Conservation (phyloP, 1,140 invertebrate genomes). For the Cotesia typhae region DNA sequence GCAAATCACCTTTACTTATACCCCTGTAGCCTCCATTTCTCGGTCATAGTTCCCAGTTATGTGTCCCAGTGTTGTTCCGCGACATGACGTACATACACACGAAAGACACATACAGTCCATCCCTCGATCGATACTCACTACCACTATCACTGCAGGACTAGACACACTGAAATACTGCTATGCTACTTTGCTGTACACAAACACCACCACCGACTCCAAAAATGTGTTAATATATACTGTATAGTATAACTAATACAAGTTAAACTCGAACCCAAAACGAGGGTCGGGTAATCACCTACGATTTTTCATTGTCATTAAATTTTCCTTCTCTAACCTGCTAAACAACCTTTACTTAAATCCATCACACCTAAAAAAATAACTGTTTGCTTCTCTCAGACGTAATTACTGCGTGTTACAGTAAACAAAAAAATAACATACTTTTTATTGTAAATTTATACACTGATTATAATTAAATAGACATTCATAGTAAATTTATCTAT, state of each 20-base stretch:
- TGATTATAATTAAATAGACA: too few species aligned
- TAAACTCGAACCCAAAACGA: conserved; percentile 33
- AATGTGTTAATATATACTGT: too few species aligned
- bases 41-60: too few species aligned
- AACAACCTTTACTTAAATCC: background rate
- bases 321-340: conserved; percentile 1
- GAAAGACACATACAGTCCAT: background rate
- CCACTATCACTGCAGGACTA: too few species aligned
- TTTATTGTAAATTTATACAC: too few species aligned
- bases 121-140: conserved; percentile 36
- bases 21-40: conserved; percentile 32
- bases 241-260: background rate
- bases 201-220: too few species aligned
- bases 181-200: too few species aligned
- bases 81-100: conserved; percentile 3
- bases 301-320: conserved; percentile 38
- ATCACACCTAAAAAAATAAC: too few species aligned
- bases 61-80: conserved; percentile 13
- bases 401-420: background rate
- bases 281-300: conserved; percentile 40
- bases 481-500: too few species aligned
- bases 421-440: too few species aligned
- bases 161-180: too few species aligned
- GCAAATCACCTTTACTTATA: conserved; percentile 37
- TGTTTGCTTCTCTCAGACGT: too few species aligned